A percentile compares a stretch with the other conserved stretches of the same genome.
Evolutionary conservation across 2,888 invertebrate species (phyloP).

Genomic region (Philereme transversata): DNA sequence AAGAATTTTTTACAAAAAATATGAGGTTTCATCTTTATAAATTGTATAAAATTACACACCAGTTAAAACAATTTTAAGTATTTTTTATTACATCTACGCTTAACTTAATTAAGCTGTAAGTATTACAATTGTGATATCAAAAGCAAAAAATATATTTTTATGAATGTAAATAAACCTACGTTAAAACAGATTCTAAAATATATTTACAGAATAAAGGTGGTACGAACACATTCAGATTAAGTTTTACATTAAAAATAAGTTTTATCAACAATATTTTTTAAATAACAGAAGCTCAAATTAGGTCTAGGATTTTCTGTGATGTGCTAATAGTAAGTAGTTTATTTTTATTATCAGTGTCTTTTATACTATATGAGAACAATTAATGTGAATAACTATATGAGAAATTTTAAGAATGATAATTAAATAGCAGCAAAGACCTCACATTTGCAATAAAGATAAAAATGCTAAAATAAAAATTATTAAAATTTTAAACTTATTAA

Average conservation of each 20-base stretch:
- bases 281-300: background rate
- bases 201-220: constrained; percentile 59
- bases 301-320: no score
- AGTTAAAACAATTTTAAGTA: background rate
- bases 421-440: background rate
- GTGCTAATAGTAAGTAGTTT: background rate
- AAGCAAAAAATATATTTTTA: background rate
- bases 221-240: constrained; percentile 55
- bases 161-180: constrained; percentile 3
- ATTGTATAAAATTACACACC: background rate
- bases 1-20: constrained; percentile 6
- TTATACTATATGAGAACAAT: background rate
- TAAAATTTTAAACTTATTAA: constrained; percentile 10
- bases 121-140: background rate
- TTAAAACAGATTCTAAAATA: constrained; percentile 15
- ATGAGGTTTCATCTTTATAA: background rate
- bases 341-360: constrained; percentile 4
- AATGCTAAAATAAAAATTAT: background rate
- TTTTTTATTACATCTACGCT: no score
- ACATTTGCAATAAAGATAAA: background rate
- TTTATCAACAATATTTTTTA: constrained; percentile 2
- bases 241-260: constrained; percentile 18
- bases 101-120: background rate
- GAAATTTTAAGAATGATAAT: constrained; percentile 1
- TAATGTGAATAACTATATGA: no score